A percentile compares a stretch with the other conserved stretches of the same genome.
Conservation (phyloP, 2,888 invertebrate genomes). For the Acanthosepion pharaonis region DNA sequence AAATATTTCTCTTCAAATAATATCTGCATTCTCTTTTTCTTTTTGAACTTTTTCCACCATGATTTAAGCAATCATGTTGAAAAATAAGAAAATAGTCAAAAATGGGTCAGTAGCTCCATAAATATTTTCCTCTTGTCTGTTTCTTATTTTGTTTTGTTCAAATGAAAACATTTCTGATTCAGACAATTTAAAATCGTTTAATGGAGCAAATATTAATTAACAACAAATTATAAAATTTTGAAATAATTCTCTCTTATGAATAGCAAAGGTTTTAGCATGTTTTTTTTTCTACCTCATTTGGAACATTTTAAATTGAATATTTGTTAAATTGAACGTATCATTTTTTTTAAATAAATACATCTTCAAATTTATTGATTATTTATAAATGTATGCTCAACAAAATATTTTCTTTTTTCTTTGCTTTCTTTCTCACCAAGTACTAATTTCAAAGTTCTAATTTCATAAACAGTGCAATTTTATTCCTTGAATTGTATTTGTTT, state of each 20-base stretch:
- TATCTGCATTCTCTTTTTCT: neutral
- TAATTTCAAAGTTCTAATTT: neutral
- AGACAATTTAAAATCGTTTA: neutral
- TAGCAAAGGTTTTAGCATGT: neutral
- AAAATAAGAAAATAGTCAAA: neutral
- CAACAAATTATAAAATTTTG: neutral
- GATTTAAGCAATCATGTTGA: neutral
- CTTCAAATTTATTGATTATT: neutral
- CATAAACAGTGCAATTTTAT: too few relatives aligned
- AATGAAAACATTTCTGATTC: neutral
- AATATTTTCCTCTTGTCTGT: neutral
- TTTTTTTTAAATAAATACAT: neutral
- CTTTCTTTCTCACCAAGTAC: neutral
- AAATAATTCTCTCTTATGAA: neutral
- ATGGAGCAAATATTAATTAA: neutral
- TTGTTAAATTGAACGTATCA: neutral
- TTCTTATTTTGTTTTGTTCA: neutral
- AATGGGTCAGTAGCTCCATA: neutral
- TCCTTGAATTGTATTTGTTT: too few relatives aligned
- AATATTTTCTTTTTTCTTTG: neutral
- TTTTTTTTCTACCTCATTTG: neutral
- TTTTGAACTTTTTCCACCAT: neutral
- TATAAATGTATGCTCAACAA: neutral
- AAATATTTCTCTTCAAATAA: too few relatives aligned
- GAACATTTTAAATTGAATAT: neutral